Conservation (phyloP, 92 coral and sea anemone genomes). For the Paragorgia papillata region DNA sequence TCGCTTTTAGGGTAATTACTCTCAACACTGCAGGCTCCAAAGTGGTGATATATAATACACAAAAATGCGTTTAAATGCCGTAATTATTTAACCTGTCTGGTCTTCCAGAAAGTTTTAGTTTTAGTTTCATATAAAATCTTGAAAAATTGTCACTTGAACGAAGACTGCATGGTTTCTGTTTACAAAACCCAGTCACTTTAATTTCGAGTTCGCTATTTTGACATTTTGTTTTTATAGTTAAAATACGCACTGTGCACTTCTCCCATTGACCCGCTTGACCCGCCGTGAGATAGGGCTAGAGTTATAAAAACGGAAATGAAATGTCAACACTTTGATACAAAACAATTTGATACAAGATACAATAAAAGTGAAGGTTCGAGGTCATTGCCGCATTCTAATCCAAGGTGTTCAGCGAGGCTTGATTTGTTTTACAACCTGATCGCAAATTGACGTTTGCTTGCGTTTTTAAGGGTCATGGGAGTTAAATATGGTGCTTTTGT, state of each 20-base stretch:
- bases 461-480: background rate
- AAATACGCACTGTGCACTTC: background rate
- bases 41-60: too few relatives aligned
- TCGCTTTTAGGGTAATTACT: too few relatives aligned
- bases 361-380: background rate
- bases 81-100: too few relatives aligned
- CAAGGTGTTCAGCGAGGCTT: too few relatives aligned
- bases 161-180: too few relatives aligned
- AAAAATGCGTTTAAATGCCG: too few relatives aligned
- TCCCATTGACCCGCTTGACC: slow-evolving; percentile 7
- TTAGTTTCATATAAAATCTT: too few relatives aligned
- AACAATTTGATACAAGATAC: slow-evolving; percentile 10
- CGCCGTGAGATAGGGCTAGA: background rate
- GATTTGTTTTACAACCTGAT: background rate
- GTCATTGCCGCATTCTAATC: background rate
- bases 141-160: too few relatives aligned
- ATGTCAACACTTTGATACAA: slow-evolving; percentile 32
- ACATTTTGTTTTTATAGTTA: background rate
- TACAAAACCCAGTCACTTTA: too few relatives aligned
- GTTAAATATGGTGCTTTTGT: background rate
- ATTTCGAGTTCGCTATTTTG: background rate
- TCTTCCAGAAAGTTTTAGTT: too few relatives aligned
- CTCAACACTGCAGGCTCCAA: too few relatives aligned
- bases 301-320: slow-evolving; percentile 29
- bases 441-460: background rate